Base-by-base conservation (phyloP, 2,888 invertebrate species). In the Parasteatoda lunata region DNA sequence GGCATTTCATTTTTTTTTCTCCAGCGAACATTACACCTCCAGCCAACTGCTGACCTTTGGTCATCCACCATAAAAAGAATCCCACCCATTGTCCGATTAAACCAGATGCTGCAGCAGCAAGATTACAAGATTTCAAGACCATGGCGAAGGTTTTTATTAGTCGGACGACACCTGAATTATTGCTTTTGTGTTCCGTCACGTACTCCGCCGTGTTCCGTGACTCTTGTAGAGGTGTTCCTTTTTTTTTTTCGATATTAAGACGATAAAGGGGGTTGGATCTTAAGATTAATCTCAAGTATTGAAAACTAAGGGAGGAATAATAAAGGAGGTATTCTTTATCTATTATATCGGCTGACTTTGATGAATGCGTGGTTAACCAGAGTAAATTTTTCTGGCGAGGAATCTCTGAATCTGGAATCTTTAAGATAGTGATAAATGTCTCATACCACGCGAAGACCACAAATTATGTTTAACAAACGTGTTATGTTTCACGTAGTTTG, bases 21-120 rank as follows among this genome's bases (percentile, higher is more conserved):
- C 54, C 48, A 51, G 66, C 68, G n/a, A 48, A 30, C 52, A 15
- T 47, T 64, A 64, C 59, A 66, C 52, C n/a, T 71, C 72, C 80
- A 66, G 64, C 66, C 68, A 75, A 48, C 52, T 8, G 15, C 66
- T 81, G 81, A 81, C 81, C 81, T 52, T 68, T 51, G 81, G 73
- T 75, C 81, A 75, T 9, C 66, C 66, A 30, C 70, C 47, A 59
- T 15, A 54, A 7, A 49, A 13, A n/a, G 45, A 45, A 6, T 30
- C 47, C 52, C 68, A 47, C 81, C 15, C 68, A 81, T 72, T 72
- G 80, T 80, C 65, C 79, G 15, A 52, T 72, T 30, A 48, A 72
- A 72, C 72, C 71, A 80, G 80, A 71, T 72, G 80, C 80, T 80
- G 80, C 80, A 45, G 52, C 80, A 80, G 80, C 80, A 72, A 72